These are phyloP conservation scores for Tetanocera ferruginea DNA, from an alignment of 2,888 invertebrate genomes.

Conservation along the genomic window DNA sequence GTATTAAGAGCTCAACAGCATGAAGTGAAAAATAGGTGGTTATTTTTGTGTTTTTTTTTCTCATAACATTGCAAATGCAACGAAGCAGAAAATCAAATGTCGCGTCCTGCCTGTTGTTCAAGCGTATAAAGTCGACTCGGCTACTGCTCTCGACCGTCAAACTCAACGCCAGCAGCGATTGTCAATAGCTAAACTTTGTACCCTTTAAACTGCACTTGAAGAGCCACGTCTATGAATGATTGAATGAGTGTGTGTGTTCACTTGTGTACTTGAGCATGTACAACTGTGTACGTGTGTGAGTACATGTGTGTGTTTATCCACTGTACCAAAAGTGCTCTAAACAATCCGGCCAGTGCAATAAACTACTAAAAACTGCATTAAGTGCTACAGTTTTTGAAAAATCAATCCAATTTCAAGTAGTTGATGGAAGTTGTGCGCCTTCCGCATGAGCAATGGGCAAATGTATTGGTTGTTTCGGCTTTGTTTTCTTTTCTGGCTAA, in stretches of 20 bases:
- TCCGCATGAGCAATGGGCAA: neutral
- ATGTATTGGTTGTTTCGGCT: neutral
- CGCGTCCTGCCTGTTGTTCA: conserved; percentile 42
- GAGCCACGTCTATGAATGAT: too few relatives aligned
- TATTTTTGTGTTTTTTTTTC: neutral
- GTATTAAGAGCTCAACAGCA: conserved; percentile 1
- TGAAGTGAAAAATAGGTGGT: conserved; percentile 11
- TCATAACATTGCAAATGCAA: conserved; percentile 46
- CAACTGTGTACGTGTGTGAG: too few relatives aligned
- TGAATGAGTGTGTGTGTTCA: neutral
- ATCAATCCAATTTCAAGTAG: conserved; percentile 33
- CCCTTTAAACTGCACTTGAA: conserved; percentile 4
- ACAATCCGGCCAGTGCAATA: neutral
- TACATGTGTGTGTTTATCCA: too few relatives aligned
- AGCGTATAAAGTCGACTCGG: neutral
- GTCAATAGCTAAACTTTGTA: conserved; percentile 25
- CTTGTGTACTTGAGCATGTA: neutral
- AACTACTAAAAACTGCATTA: conserved; percentile 26
- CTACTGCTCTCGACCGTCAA: conserved; percentile 39
- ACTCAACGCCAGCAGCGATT: neutral
- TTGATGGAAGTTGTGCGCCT: neutral
- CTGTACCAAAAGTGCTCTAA: too few relatives aligned
- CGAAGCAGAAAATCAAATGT: conserved; percentile 63
- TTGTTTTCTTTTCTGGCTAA: neutral
- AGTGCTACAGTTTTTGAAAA: conserved; percentile 26